Conservation (phyloP, 2,888 invertebrate genomes). For the Eledona agricola region DNA sequence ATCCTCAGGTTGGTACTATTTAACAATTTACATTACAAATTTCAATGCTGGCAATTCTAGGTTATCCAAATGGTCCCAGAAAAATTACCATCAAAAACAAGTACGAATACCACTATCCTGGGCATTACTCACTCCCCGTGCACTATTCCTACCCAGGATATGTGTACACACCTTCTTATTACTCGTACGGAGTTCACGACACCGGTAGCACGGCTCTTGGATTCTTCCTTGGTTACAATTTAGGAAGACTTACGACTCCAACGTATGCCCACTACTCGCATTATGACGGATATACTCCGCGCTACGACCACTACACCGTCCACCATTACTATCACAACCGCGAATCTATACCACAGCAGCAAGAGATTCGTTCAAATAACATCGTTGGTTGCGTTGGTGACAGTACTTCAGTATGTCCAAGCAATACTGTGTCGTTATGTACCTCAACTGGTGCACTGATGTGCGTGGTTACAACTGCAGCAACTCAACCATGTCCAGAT, state of each 20-base stretch:
- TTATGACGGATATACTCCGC: slow-evolving; percentile 48
- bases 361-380: slow-evolving; percentile 52
- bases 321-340: slow-evolving; percentile 59
- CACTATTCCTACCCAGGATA: slow-evolving; percentile 17
- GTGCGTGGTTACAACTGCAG: slow-evolving; percentile 55
- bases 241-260: slow-evolving; percentile 51
- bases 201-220: slow-evolving; percentile 51
- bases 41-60: slow-evolving; percentile 13
- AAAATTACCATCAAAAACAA: slow-evolving; percentile 19
- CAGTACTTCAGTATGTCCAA: slow-evolving; percentile 55
- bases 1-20: slow-evolving; percentile 11
- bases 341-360: slow-evolving; percentile 48
- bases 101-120: slow-evolving; percentile 31
- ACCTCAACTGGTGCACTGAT: slow-evolving; percentile 58
- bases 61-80: too few relatives aligned
- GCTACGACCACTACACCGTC: slow-evolving; percentile 55
- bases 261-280: slow-evolving; percentile 46
- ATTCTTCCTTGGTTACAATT: slow-evolving; percentile 53
- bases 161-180: slow-evolving; percentile 11
- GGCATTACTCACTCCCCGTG: slow-evolving; percentile 19
- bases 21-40: too few relatives aligned
- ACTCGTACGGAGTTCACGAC: slow-evolving; percentile 37
- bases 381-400: slow-evolving; percentile 56
- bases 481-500: slow-evolving; percentile 53
- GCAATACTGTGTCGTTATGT: slow-evolving; percentile 57